These are phyloP conservation scores for Scleropages formosus DNA, from an alignment of 2,797 vertebrate genomes.

Conservation along the genomic window DNA sequence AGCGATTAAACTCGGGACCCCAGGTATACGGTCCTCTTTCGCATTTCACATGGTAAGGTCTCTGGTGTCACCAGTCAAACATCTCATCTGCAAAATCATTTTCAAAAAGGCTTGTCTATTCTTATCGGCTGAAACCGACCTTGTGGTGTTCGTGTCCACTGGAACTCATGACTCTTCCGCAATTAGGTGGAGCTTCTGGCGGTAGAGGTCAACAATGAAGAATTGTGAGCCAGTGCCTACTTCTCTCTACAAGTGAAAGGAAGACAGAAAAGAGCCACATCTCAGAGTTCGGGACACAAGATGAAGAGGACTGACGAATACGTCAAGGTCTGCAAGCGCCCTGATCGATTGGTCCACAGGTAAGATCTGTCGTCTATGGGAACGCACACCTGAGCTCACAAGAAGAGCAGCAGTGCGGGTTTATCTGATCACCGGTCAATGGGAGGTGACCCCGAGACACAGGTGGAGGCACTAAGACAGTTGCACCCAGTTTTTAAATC, in stretches of 20 bases:
- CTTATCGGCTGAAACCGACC: not conserved
- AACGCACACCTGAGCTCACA: not conserved
- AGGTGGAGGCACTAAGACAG: too few species aligned
- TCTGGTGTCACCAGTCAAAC: not conserved
- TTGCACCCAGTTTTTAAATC: too few species aligned
- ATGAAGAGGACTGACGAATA: conserved; percentile 14
- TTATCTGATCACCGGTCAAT: not conserved
- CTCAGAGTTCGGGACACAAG: not conserved
- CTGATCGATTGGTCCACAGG: not conserved
- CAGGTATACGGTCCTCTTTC: too few species aligned
- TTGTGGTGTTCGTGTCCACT: not conserved
- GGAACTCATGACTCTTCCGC: not conserved
- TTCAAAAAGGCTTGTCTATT: not conserved
- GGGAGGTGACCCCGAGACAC: not conserved
- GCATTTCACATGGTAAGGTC: too few species aligned
- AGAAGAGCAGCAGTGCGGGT: too few species aligned
- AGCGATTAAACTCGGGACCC: too few species aligned
- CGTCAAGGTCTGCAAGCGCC: not conserved
- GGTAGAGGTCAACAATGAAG: not conserved
- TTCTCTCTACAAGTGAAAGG: conserved; percentile 8
- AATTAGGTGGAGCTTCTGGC: not conserved
- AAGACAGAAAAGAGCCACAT: not conserved
- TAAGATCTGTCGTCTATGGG: not conserved
- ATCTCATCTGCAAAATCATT: not conserved
- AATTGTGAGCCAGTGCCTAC: not conserved